Base-by-base conservation (phyloP, 2,113 vertebrate genomes). In the Equus quagga region DNA sequence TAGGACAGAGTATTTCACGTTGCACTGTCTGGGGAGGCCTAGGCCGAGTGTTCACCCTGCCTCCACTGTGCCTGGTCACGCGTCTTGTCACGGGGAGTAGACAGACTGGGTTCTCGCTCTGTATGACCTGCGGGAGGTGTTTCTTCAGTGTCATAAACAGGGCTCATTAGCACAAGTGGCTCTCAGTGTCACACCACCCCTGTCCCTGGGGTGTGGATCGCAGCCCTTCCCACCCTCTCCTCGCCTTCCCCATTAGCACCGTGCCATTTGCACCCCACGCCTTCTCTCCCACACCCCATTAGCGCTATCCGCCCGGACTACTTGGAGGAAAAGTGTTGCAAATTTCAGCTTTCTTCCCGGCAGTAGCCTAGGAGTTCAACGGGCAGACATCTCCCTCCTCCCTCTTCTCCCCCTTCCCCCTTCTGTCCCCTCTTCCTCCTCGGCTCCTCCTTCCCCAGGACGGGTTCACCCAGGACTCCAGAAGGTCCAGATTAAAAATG, bases 251-350 rank as follows among this genome's bases (percentile, higher is more conserved):
- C 93, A 73, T 86, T 82, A 91, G 41, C 69, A 2, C 73, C 1
- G 2, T 7, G 28, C 81, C 72, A 58, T 97, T 96, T 93, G 69
- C 83, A 86, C 82, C 73, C 86, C 36, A 4, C 41, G 26, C 81
- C 26, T 60, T 65, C 84, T 54, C 60, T 78, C 75, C 28, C 36
- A 36, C 89, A 69, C 83, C 36, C 78, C 73, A 41, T 96, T 98
- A 96, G 12, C 89, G 62, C 96, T 60, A 28, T 70, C 64, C 91
- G 83, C 70, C 82, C 3, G 0, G 46, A 62, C 84, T 92, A 96
- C 96, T 73, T 89, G 92, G 51, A 36, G 56, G 85, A 86, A 81
- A 97, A 14, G 86, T 93, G 91, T 93, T 89, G 83, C 49, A 51
- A 54, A 67, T 91, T 85, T 78, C 73, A 72, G 18, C 79, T 78